phyloP scores from a whole-genome alignment of 2,888 invertebrate genomes.

The Teleiodes luculella region DNA sequence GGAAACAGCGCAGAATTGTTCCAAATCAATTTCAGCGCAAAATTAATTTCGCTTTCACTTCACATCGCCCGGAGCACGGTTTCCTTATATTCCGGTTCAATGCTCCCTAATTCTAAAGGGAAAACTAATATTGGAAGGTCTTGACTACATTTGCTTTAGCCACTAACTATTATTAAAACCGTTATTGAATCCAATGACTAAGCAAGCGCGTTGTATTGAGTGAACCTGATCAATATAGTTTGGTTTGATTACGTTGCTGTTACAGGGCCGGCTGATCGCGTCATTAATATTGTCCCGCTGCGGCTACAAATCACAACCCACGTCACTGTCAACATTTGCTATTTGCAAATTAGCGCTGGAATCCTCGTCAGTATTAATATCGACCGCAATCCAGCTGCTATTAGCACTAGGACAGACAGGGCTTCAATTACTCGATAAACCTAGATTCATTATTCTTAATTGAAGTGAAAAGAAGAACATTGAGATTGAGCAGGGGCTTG shows the following conservation, averaged over 20 bases:
- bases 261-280: neutral
- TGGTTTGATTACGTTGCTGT: neutral
- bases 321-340: conserved; percentile 6
- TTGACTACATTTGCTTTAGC: neutral
- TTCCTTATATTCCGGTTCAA: neutral
- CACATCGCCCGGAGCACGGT: neutral
- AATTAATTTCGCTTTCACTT: neutral
- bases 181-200: neutral
- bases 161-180: neutral
- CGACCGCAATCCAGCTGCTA: neutral
- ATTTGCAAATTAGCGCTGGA: conserved; percentile 1
- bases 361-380: neutral
- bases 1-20: neutral
- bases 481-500: too few relatives aligned
- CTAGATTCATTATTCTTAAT: too few relatives aligned
- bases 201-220: neutral
- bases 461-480: too few relatives aligned
- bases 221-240: neutral
- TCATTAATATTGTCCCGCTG: neutral
- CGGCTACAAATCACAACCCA: neutral
- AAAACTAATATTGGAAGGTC: neutral
- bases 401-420: neutral
- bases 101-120: neutral
- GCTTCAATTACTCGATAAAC: neutral
- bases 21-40: neutral